Percentiles rank a stretch among this genome's conserved stretches.
Evolutionary conservation across 1,140 invertebrate species (phyloP).

Genomic region (Pissodes strobi): DNA sequence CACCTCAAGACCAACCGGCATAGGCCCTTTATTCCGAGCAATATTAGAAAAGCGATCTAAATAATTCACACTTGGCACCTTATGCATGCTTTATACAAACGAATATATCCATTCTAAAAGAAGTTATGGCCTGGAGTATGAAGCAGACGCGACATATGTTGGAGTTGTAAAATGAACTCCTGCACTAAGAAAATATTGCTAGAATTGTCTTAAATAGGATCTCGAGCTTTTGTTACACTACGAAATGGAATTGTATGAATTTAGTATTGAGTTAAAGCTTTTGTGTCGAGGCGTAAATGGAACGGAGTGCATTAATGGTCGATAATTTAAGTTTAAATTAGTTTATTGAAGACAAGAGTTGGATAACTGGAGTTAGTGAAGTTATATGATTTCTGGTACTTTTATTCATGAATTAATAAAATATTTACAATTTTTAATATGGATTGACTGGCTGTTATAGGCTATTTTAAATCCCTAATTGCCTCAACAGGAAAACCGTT

Average conservation of each 20-base stretch:
- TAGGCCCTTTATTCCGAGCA: too few species aligned
- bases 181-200: constrained; percentile 18
- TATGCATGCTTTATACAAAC: constrained; percentile 2
- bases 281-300: constrained; percentile 4
- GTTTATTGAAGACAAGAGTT: too few species aligned
- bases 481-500: too few species aligned
- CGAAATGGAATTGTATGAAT: constrained; percentile 14
- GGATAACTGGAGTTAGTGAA: too few species aligned
- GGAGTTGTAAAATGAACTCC: constrained; percentile 31
- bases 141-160: constrained; percentile 25
- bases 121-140: constrained; percentile 13
- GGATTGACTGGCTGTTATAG: too few species aligned
- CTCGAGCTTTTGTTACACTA: constrained; percentile 10
- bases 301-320: too few species aligned
- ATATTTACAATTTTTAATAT: too few species aligned
- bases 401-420: too few species aligned
- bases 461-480: too few species aligned
- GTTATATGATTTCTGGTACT: too few species aligned
- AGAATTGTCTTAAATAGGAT: constrained; percentile 10
- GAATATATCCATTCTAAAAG: constrained; percentile 9
- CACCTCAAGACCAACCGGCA: too few species aligned
- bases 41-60: background rate
- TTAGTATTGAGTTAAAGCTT: constrained; percentile 1
- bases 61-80: constrained; percentile 17
- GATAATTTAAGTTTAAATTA: too few species aligned